Evolutionary conservation across 2,113 vertebrate genomes (phyloP), one percentile per base, ranked within the genome.

Genomic region (Crypturellus undulatus): DNA sequence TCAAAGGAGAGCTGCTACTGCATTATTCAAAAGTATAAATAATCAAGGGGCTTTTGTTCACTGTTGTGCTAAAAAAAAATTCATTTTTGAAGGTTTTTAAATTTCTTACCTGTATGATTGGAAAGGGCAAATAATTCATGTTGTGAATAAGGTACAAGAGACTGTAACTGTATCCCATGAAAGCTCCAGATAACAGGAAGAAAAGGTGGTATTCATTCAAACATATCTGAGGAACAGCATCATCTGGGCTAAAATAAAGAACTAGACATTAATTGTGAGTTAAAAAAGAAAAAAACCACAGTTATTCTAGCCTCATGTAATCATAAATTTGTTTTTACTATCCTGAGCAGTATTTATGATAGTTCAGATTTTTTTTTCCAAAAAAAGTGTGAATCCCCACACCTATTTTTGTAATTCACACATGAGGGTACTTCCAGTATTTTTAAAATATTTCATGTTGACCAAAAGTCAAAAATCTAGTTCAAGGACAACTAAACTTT

Each of bases 41-140:
- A 68, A 51, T 5, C 32, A 26, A 86, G 10, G 22, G 12, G 15
- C 30, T 67, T 47, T 45, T 79, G 24, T 54, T 32, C 25, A 47
- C 8, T 89, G 17, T 10, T n/a, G 73, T 51, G 80, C 43, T 76
- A 10, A 10, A 0, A 10, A 0, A 34, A 2, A 3, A 4, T 6
- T 43, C 32, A 43, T 52, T 72, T n/a, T 32, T 32, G 80, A 73
- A 80, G 8, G 20, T 45, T 14, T 36, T 79, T 64, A 59, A 81
- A 49, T 10, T 15, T 65, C 95, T 96, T 97, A 99, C 99, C 99
- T 99, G 99, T 94, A 99, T 98, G 56, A 98, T 95, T 79, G 98
- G 98, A 94, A 99, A 99, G 2, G 99, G 98, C 56, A 99, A 97
- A 81, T 99, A 99, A 96, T 99, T 99, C 98, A 99, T 98, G 94